These are phyloP conservation scores for Glomeris maerens DNA, from an alignment of 1,140 invertebrate genomes.

Conservation along the genomic window DNA sequence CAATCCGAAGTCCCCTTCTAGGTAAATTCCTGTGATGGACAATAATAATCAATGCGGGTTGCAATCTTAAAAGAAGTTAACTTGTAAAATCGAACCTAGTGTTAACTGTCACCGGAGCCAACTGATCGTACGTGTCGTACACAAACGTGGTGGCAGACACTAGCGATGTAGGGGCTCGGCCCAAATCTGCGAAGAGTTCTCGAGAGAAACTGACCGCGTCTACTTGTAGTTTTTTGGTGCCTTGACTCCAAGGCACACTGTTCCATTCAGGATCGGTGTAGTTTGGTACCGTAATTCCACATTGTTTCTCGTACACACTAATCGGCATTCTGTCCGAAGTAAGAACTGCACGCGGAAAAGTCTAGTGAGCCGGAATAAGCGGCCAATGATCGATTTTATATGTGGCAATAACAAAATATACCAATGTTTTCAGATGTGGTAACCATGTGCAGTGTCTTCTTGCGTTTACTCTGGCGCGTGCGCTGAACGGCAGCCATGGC, in stretches of 20 bases:
- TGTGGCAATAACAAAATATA: not conserved
- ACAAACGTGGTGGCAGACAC: too few relatives aligned
- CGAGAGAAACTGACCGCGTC: not conserved
- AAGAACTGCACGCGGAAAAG: not conserved
- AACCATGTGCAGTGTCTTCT: not conserved
- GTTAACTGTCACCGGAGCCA: not conserved
- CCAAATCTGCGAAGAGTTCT: not conserved
- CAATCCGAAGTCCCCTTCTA: not conserved
- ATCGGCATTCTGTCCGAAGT: not conserved
- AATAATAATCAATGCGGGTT: not conserved
- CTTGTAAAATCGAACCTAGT: not conserved
- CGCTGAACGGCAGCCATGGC: not conserved
- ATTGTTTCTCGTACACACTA: not conserved
- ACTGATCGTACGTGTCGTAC: not conserved
- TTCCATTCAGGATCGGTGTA: slow-evolving; percentile 6
- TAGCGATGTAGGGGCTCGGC: not conserved
- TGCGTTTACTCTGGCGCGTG: not conserved
- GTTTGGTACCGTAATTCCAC: not conserved
- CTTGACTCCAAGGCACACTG: slow-evolving; percentile 4
- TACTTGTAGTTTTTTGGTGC: not conserved
- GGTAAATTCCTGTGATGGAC: slow-evolving; percentile 1
- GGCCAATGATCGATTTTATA: not conserved
- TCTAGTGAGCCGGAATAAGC: not conserved
- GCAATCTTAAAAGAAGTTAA: not conserved
- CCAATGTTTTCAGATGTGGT: not conserved